Conservation (phyloP, 2,888 invertebrate genomes). For the Nyleta sp. region DNA sequence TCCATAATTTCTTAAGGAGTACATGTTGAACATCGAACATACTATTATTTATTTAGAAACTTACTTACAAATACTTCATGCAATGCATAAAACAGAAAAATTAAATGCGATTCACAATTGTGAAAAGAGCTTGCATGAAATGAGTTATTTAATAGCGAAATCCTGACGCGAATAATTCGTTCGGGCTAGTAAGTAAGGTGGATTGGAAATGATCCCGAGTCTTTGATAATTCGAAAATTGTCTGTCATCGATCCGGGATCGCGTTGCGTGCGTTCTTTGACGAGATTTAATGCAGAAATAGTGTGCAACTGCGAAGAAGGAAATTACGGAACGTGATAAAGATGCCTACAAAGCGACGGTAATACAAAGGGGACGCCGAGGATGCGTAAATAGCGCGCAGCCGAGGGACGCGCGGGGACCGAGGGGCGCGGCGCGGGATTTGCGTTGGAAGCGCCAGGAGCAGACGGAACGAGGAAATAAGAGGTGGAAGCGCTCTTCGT, state of each 20-base stretch:
- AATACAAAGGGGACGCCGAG: constrained; percentile 63
- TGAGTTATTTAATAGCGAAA: too few relatives aligned
- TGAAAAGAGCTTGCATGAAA: too few relatives aligned
- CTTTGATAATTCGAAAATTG: constrained; percentile 23
- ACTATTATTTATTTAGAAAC: too few relatives aligned
- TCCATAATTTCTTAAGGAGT: too few relatives aligned
- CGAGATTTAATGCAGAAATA: constrained; percentile 60
- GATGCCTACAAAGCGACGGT: constrained; percentile 61
- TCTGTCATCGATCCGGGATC: constrained; percentile 11
- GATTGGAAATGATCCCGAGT: neutral
- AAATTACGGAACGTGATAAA: constrained; percentile 62
- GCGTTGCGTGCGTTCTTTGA: constrained; percentile 50
- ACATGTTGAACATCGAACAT: too few relatives aligned
- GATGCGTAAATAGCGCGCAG: constrained; percentile 63
- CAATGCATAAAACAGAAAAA: too few relatives aligned
- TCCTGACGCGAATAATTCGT: too few relatives aligned
- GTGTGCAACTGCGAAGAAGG: constrained; percentile 58
- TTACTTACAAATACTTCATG: too few relatives aligned
- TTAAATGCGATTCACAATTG: too few relatives aligned
- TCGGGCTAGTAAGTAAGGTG: constrained; percentile 9
- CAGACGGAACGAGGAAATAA: constrained; percentile 63
- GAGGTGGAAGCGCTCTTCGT: constrained; percentile 64
- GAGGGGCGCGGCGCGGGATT: constrained; percentile 24
- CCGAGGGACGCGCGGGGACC: constrained; percentile 9
- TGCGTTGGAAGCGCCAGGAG: constrained; percentile 45